phyloP scores from a whole-genome alignment of 2,888 invertebrate species.

The Aphidius colemani region DNA sequence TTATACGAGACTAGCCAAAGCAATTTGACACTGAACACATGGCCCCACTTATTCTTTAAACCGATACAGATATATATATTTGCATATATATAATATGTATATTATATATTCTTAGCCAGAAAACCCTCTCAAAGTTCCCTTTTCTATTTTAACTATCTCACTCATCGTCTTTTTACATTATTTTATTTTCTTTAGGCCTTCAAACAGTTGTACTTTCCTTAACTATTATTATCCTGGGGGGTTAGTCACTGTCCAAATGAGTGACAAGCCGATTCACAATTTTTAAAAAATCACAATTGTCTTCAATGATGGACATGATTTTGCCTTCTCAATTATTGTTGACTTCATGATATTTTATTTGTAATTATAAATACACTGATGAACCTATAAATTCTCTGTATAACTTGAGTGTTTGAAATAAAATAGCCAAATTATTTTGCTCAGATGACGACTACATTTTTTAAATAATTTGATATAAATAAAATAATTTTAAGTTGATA shows the following conservation, averaged over 20 bases:
- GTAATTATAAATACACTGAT: too few relatives aligned
- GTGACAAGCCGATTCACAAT: not conserved
- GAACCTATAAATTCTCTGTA: too few relatives aligned
- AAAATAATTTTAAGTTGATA: too few relatives aligned
- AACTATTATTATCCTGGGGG: too few relatives aligned
- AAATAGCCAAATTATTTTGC: too few relatives aligned
- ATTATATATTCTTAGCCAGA: conserved; percentile 36
- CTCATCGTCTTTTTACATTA: conserved; percentile 12
- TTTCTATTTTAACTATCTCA: conserved; percentile 20
- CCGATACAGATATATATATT: conserved; percentile 21
- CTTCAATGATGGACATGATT: not conserved
- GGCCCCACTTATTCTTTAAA: conserved; percentile 58
- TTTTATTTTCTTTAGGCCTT: conserved; percentile 18
- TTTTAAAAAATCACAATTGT: not conserved
- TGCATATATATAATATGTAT: too few relatives aligned
- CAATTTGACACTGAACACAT: conserved; percentile 61
- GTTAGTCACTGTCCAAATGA: conserved; percentile 3
- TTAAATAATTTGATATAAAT: too few relatives aligned
- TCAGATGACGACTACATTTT: too few relatives aligned
- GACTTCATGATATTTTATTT: too few relatives aligned
- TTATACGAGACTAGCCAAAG: conserved; percentile 40
- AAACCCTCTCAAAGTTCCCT: conserved; percentile 41
- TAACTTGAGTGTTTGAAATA: too few relatives aligned
- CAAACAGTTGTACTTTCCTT: not conserved
- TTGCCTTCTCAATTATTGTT: too few relatives aligned